Percentiles rank a stretch among this genome's conserved stretches.
Evolutionary conservation across 2,888 invertebrate species (phyloP).

Genomic region (Apomyelois bistriatella): DNA sequence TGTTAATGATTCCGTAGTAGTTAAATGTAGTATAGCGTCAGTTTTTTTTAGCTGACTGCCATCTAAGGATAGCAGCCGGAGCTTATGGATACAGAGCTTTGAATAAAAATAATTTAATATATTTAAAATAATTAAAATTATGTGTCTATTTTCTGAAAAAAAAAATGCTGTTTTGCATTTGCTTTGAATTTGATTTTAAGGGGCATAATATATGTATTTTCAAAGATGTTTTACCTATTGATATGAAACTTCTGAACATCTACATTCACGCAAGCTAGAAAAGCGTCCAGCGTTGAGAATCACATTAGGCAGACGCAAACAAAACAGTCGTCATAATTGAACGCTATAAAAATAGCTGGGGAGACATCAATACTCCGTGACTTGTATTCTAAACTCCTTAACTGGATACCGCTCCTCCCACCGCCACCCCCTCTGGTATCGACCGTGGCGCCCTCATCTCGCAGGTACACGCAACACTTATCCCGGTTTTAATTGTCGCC

Average conservation of each 20-base stretch:
- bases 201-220: too few relatives aligned
- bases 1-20: too few relatives aligned
- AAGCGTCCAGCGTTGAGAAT: conserved; percentile 21
- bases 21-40: too few relatives aligned
- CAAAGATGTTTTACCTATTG: not conserved
- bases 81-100: too few relatives aligned
- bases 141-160: too few relatives aligned
- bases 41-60: too few relatives aligned
- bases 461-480: conserved; percentile 78
- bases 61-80: too few relatives aligned
- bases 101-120: too few relatives aligned
- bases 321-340: conserved; percentile 32
- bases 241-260: not conserved
- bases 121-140: too few relatives aligned
- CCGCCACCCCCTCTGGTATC: conserved; percentile 56
- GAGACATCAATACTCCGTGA: conserved; percentile 67
- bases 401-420: conserved; percentile 55
- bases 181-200: too few relatives aligned
- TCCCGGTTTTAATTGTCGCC: conserved; percentile 78
- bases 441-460: conserved; percentile 76
- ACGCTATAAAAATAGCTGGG: conserved; percentile 44
- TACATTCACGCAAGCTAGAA: conserved; percentile 17
- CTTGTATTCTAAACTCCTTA: conserved; percentile 74
- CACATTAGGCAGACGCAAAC: conserved; percentile 25
- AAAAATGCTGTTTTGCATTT: too few relatives aligned